Base-by-base conservation (phyloP, 2,797 vertebrate genomes). In the Tragopan temminckii region DNA sequence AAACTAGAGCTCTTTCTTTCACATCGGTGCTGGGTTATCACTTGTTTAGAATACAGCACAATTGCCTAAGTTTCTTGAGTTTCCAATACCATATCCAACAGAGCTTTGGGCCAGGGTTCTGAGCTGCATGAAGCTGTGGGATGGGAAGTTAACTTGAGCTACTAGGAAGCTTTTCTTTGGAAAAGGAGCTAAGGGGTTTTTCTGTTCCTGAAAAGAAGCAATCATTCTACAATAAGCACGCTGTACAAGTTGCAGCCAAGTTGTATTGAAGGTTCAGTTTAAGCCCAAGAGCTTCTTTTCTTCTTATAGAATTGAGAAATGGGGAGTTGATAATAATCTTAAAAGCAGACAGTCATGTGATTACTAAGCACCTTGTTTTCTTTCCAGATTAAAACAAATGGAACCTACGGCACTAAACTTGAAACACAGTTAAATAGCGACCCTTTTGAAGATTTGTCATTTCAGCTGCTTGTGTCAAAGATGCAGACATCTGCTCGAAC, bases 391-490 rank as follows among this genome's bases (percentile, higher is more conserved):
- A 96, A 98, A 98, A 95, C 91, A 35, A 98, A 98, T 33, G 98
- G 98, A 95, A 92, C 98, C 16, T 97, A 98, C 3, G 93, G 98
- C 95, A 82, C 98, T 95, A 98, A 97, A 95, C 97, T 93, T 96
- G 98, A 98, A 97, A 98, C 98, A 97, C 98, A 98, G 94, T 97
- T 98, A 95, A 98, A 98, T 96, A 98, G 92, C 57, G 97, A 98
- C 97, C 98, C 98, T 95, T 98, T 99, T 67, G 97, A 98, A 97
- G 97, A 98, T 31, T 96, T 99, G 81, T 94, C 98, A 68, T 97
- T 98, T 82, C 97, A 98, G 97, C 97, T 98, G 95, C 97, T 98
- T 64, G 96, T 97, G 69, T 97, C 98, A 83, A 98, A 98, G 97
- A 98, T 96, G 97, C 98, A 97, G 98, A 96, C 91, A 8, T 85